Evolutionary conservation across 2,113 vertebrate genomes (phyloP).

Genomic region (Heliornis fulica): DNA sequence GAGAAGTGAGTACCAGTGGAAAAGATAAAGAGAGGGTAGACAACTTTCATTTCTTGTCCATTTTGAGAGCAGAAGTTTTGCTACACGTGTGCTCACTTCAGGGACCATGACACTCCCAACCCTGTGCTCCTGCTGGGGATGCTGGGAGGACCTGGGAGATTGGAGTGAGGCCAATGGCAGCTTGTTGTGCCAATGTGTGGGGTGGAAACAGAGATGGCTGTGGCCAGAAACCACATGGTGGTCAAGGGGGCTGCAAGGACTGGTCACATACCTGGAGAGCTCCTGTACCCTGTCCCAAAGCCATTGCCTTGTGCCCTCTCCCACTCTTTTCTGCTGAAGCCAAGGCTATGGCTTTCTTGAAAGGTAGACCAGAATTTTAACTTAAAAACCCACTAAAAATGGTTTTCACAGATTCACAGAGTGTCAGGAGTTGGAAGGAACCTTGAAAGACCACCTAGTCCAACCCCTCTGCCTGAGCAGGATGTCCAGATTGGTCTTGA

Average conservation of each 20-base stretch:
- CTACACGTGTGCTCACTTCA: neutral
- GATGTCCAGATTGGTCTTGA: too few species aligned
- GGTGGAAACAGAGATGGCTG: neutral
- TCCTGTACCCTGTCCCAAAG: neutral
- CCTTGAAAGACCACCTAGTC: too few species aligned
- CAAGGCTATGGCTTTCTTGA: neutral
- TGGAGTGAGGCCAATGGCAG: neutral
- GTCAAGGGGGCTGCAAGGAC: neutral
- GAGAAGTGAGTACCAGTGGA: neutral
- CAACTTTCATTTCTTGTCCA: neutral
- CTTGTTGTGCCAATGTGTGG: rapidly evolving
- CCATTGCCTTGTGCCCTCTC: too few species aligned
- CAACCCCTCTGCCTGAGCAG: too few species aligned
- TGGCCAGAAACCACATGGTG: neutral
- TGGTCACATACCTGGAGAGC: neutral
- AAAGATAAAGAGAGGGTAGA: neutral
- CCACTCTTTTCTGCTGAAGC: neutral
- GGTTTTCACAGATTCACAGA: neutral
- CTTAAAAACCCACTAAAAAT: neutral
- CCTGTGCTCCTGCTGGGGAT: neutral
- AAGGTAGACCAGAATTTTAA: neutral
- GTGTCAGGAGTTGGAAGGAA: too few species aligned
- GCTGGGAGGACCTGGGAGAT: neutral
- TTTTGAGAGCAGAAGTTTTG: neutral
- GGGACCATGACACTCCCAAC: rapidly evolving